A percentile compares a stretch with the other conserved stretches of the same genome.
Conservation (phyloP, 2,113 vertebrate species). For the Nycticryphes semicollaris region DNA sequence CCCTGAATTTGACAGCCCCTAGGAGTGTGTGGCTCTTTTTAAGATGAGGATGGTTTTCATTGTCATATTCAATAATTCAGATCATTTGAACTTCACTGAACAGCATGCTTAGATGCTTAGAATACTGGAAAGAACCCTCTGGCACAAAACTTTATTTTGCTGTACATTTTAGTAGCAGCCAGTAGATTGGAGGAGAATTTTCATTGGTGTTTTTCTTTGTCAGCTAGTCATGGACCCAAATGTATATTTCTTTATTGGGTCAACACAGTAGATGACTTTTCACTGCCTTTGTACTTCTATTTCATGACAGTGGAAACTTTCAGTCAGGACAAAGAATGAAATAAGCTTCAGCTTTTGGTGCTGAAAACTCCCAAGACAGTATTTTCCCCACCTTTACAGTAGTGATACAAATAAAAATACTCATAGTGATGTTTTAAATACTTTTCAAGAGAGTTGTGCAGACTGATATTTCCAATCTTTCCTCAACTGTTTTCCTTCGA, state of each 20-base stretch:
- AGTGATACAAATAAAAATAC: neutral
- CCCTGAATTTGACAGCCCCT: neutral
- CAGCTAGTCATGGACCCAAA: neutral
- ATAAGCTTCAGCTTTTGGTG: neutral
- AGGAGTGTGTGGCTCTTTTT: neutral
- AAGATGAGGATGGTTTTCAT: constrained; percentile 8
- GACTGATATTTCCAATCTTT: neutral
- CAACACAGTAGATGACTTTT: neutral
- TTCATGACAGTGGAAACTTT: neutral
- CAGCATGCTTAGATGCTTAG: neutral
- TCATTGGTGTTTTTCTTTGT: neutral
- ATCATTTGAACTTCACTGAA: constrained; percentile 35
- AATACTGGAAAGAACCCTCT: constrained; percentile 3
- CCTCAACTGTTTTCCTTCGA: neutral
- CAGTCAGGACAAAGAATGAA: neutral
- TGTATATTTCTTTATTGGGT: neutral
- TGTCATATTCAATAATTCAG: constrained; percentile 52
- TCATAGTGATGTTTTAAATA: neutral
- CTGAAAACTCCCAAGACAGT: neutral
- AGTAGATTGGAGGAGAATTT: neutral
- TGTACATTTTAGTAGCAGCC: neutral
- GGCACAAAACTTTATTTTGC: constrained; percentile 21
- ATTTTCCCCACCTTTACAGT: neutral
- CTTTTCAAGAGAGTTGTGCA: neutral
- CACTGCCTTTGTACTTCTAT: neutral